These are phyloP conservation scores for Agrotis clavis DNA, from an alignment of 2,888 invertebrate species.

Conservation along the genomic window DNA sequence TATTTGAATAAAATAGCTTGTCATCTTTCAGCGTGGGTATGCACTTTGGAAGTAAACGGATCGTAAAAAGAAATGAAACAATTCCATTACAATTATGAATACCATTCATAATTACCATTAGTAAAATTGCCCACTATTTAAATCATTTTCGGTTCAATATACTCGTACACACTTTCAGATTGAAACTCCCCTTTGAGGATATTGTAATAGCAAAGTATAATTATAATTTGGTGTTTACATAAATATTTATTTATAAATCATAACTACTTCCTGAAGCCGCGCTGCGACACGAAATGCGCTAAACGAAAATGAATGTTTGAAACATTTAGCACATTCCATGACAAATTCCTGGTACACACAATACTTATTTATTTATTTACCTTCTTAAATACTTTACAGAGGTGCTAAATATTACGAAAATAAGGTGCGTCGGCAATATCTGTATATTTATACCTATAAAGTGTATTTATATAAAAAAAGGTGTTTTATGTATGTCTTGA, in stretches of 20 bases:
- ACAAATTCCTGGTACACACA: conserved; percentile 37
- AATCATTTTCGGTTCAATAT: too few relatives aligned
- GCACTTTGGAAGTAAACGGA: background rate
- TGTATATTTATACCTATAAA: too few relatives aligned
- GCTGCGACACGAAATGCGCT: conserved; percentile 11
- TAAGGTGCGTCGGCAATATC: too few relatives aligned
- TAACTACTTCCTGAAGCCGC: conserved; percentile 3
- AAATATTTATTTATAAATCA: conserved; percentile 30
- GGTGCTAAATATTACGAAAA: conserved; percentile 23
- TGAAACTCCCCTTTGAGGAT: background rate
- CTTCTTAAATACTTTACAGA: background rate
- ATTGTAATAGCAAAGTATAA: background rate
- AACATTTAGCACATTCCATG: conserved; percentile 39
- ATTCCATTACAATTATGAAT: too few relatives aligned
- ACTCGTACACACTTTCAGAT: too few relatives aligned
- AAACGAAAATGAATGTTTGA: conserved; percentile 29
- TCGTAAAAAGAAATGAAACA: too few relatives aligned
- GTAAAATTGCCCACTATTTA: too few relatives aligned
- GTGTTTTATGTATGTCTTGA: too few relatives aligned
- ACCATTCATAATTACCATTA: too few relatives aligned
- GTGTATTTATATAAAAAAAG: too few relatives aligned
- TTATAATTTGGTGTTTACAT: background rate
- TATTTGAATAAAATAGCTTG: background rate
- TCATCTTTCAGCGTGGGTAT: background rate
- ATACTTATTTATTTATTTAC: conserved; percentile 35